Evolutionary conservation across 2,888 invertebrate species (phyloP), one percentile per base, ranked within the genome.

Genomic region (Aphidius colemani): DNA sequence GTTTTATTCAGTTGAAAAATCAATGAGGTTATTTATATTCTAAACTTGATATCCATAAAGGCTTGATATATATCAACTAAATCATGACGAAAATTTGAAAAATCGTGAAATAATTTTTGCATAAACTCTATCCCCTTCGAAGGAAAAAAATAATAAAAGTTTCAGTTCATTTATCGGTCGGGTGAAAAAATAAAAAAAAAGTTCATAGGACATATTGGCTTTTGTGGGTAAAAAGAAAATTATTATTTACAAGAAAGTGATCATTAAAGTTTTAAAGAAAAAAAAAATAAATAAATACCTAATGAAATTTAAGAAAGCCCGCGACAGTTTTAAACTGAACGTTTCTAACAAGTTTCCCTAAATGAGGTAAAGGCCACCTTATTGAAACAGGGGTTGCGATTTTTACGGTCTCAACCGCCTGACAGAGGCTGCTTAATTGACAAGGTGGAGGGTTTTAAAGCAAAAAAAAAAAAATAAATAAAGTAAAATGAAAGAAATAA

Each of bases 331-430:
- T 77, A 79, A 80, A 80, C 77, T 77, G 75, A 72, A 72, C 77
- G 76, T 67, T 76, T 70, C 77, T 78, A 79, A 80, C 80, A 80
- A 82, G 79, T 80, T 81, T 75, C 77, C 77, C 79, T 75, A 81
- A 82, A 81, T 81, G 81, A 82, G 81, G 81, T 80, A 82, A 82
- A 81, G 80, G 80, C 80, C 76, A 79, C 80, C 81, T 82, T 82
- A 82, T 82, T 82, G 82, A 81, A 81, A 80, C 79, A 79, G 79
- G 81, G 82, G 81, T 79, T 71, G 79, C 80, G 80, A 81, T 82
- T 82, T 82, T 82, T 80, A 79, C 77, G 75, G 75, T 69, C 65
- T 65, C 66, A 67, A 68, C 69, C 68, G 60, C 67, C 69, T 66
- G 68, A 70, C 72, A 74, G 69, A 74, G 76, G 78, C 78, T 79